Conservation (phyloP, 2,797 vertebrate species). For the Chelidonichthys spinosus region DNA sequence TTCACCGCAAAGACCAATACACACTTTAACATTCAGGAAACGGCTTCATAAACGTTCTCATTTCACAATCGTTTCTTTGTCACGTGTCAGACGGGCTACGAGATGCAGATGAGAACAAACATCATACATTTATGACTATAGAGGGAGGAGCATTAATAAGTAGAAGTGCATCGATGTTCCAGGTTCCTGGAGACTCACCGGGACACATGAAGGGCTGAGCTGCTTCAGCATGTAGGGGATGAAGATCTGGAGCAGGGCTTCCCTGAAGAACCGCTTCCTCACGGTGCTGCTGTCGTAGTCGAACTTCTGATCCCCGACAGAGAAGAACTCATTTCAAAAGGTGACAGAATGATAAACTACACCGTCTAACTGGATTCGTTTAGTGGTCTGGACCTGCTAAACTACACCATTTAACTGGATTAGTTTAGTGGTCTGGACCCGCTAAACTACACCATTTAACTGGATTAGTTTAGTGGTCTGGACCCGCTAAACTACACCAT, state of each 20-base stretch:
- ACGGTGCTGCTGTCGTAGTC: constrained; percentile 98
- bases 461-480: no score
- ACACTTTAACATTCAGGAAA: not conserved
- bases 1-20: not conserved
- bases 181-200: constrained; percentile 67
- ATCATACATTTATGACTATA: no score
- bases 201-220: constrained; percentile 89
- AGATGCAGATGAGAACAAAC: no score
- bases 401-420: no score
- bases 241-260: constrained; percentile 96
- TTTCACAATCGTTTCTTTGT: no score
- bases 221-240: constrained; percentile 97
- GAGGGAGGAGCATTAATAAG: not conserved
- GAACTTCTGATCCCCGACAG: constrained; percentile 86
- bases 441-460: no score
- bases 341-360: no score
- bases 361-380: no score
- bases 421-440: no score
- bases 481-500: no score
- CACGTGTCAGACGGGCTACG: not conserved
- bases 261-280: constrained; percentile 96
- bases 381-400: no score
- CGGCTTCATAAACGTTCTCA: not conserved
- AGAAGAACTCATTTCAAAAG: no score
- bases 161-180: not conserved